Base-by-base conservation (phyloP, 2,113 vertebrate genomes). In the Rhadina sibilatrix region DNA sequence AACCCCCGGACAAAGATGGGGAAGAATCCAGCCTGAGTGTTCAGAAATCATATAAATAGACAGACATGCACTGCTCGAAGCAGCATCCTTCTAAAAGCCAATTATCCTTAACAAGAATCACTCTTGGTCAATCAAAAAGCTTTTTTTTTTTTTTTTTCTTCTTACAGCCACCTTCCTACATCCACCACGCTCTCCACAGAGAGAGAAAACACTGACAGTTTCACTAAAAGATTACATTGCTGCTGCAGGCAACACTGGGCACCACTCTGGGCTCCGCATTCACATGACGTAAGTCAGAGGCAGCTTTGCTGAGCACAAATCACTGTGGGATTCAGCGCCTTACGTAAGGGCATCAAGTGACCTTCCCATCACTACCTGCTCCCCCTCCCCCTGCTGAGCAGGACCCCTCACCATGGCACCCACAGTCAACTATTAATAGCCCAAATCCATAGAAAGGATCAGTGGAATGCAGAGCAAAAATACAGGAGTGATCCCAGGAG, bases 341-440 rank as follows among this genome's bases (percentile, higher is more conserved):
- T 83, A 52, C 0, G 0, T 38, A 59, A 90, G 0, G 0, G 72
- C 60, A 93, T 4, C 37, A 25, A 64, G 46, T 1, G 3, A 68
- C 82, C 57, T 56, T 47, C 40, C 61, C 44, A n/a, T 2, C 0
- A 0, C 59, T 69, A 3, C 28, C 66, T 4, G 4, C 65, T 59
- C 28, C 40, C 37, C 28, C 33, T 22, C 23, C 9, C 6, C 42
- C 53, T 16, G 10, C 40, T 9, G 38, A 72, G 80, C 37, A 56
- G 25, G 27, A 23, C 15, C 4, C 14, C 65, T 50, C n/a, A 11
- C 16, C 89, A 56, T 35, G 77, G 64, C 57, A 89, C 33, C 50
- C n/a, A 71, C 56, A 63, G 12, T 5, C 35, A 71, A 37, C 20
- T 46, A 50, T 77, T 63, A 75, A 82, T 23, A 63, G 47, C 30